Evolutionary conservation across 2,113 vertebrate species (phyloP), one percentile per base, ranked within the genome.

Genomic region (Pluvianellus socialis): DNA sequence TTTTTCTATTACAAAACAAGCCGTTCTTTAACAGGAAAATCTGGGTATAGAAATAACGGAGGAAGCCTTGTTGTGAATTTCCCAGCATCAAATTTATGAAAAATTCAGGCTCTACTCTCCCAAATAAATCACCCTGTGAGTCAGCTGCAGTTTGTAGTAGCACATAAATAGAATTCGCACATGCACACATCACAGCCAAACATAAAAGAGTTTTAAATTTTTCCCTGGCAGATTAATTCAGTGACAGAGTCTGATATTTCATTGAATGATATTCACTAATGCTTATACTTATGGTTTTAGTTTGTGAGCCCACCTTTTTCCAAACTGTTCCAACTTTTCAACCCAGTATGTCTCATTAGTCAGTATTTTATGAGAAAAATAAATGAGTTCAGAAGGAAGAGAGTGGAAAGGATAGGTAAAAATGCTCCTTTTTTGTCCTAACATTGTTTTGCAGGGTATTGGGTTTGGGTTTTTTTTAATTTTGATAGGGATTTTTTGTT

Each of bases 401-500:
- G 52, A 92, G 30, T 26, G 4, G 10, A 70, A 91, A 70, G 30
- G 4, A 44, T 13, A 33, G 1, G 0, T 32, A 65, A 17, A 7
- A 62, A 49, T 35, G 4, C 38, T 4, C 9, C 3, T 11, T 44
- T 47, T 56, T 65, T 33, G 8, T 40, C 14, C 5, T 33, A 52
- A 8, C 2, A 49, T 17, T 58, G 4, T 22, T 56, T 52, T 22
- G 7, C 4, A 35, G 17, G 1, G 38, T 38, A 38, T 38, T 38
- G 38, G 5, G 16, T 22, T 35, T 16, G 4, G 5, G 1, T 17
- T 9, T 58, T 26, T 50, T 16, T 44, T 88, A 10, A 14, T 72
- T 59, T 89, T 33, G 8, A 10, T 38, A 65, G 11, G 7, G 0
- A 0, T 12, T 53, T 50, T 84, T 76, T 35, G 14, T 10, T 55